phyloP scores from a whole-genome alignment of 2,888 invertebrate genomes.

The Syrphus vitripennis region DNA sequence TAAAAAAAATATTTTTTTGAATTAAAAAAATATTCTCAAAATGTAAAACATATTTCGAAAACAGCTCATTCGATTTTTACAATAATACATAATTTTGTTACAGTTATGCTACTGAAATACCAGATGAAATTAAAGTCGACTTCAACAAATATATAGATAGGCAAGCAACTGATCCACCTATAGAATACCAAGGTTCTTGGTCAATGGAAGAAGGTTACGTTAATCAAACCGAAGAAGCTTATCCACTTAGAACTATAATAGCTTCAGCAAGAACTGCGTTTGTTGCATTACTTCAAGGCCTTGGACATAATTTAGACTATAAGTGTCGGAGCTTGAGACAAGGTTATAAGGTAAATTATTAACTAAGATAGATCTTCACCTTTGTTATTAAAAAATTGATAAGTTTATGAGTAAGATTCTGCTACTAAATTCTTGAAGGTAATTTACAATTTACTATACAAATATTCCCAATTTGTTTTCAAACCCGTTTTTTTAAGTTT shows the following conservation, averaged over 20 bases:
- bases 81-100: background rate
- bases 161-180: conserved; percentile 74
- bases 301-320: conserved; percentile 85
- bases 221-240: conserved; percentile 83
- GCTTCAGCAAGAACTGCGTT: conserved; percentile 86
- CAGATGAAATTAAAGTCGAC: conserved; percentile 75
- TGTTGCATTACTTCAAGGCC: conserved; percentile 84
- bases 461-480: no score
- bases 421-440: no score
- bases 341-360: conserved; percentile 84
- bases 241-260: conserved; percentile 85
- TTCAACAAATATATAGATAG: conserved; percentile 76
- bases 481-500: no score
- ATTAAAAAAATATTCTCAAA: no score
- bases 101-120: conserved; percentile 74
- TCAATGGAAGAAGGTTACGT: conserved; percentile 85
- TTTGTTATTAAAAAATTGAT: background rate
- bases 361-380: no score
- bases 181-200: conserved; percentile 81
- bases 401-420: no score
- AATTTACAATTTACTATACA: no score
- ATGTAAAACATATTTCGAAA: no score
- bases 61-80: no score
- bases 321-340: conserved; percentile 87
- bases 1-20: no score